Base-by-base conservation (phyloP, 2,888 invertebrate species). In the Eristalis arbustorum region DNA sequence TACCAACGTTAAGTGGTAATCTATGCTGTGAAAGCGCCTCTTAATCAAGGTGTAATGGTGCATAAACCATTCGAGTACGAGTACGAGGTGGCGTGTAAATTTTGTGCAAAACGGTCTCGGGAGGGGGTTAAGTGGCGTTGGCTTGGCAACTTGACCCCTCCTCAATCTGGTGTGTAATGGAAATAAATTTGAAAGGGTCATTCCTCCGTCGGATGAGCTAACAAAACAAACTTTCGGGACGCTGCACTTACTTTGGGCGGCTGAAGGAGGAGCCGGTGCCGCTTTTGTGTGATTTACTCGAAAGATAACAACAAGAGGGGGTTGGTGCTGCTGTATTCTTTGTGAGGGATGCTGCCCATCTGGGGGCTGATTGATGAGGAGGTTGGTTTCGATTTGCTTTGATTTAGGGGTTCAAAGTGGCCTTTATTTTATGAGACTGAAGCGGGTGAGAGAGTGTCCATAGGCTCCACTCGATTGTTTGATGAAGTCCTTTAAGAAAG, bases 11-110 rank as follows among this genome's bases (percentile, higher is more conserved):
- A 77, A 68, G 34, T 62, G 40, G 25, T 63, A 69, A 77, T 62
- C 34, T 62, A 25, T 25, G 31, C 62, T 56, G 62, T 31, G 56
- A 77, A 63, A 56, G 34, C 49, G 56, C 49, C 62, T 62, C 61
- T 62, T 62, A 76, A 76, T 69, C 49, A 56, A 56, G 56, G 56
- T 62, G 68, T 68, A 62, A 49, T 77, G 68, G 31, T 34, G 62
- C 68, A 42, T 74, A 57, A 34, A 64, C 22, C 37, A 18, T 34
- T n/a, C 34, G 31, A 62, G 14, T 14, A n/a, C n/a, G n/a, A n/a
- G n/a, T n/a, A 64, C 31, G 28, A 74, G 13, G 28, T 13, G 18
- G 28, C 11, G 31, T 14, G 34, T 57, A 28, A 59, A 37, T 18
- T 59, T 8, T 49, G 68, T 23, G 22, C 57, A 11, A 23, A 23